phyloP scores from a whole-genome alignment of 2,113 vertebrate species.

The Macaca fascicularis region T2T-MFA8v1.1 NC_088388.1:93865501-93866000 shows the following conservation, averaged over 20 bases:
- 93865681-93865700: neutral
- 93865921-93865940: neutral
- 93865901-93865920: rapidly evolving
- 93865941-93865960: neutral
- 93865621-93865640: neutral
- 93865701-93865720: neutral
- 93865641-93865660: neutral
- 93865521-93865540: neutral
- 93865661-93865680: neutral
- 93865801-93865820: neutral
- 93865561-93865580: neutral
- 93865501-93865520: neutral
- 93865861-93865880: neutral
- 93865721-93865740: neutral
- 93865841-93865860: neutral
- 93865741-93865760: neutral
- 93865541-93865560: neutral
- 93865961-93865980: neutral
- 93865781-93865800: neutral
- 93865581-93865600: neutral
- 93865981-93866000: neutral
- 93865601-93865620: neutral
- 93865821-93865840: neutral
- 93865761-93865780: neutral
- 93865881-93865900: neutral